Base-by-base conservation (phyloP, 2,888 invertebrate genomes). In the Dasypolia templi region DNA sequence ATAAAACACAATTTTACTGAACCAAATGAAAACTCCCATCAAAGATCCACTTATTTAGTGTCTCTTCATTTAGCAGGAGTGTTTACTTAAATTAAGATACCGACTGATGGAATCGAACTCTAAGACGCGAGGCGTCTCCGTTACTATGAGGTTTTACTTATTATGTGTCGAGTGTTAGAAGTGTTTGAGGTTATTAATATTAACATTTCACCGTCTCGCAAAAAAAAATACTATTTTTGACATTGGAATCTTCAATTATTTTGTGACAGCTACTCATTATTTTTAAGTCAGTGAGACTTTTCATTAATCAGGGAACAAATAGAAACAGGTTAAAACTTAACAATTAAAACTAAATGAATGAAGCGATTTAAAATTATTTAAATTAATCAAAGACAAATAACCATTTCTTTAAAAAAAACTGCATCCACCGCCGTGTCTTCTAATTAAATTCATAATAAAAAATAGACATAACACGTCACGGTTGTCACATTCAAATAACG, bases 71-170 rank as follows among this genome's bases (percentile, higher is more conserved):
- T 91, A 91, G 82, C 86, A 77, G 82, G 88, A 94, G 95, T 94
- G 94, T 94, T 95, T 95, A 92, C 93, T 92, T 93, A 93, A 95
- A 94, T 95, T 95, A 94, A 93, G 93, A 89, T 88, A 90, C 88
- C 81, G 87, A 87, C 83, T 88, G 89, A 90, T 90, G 84, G 86
- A 89, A 92, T 92, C 86, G 89, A 91, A 86, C 85, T 83, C 76
- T 35, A 35, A 77, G 72, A 9, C 22, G 3, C 42, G 61, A 78
- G 55, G 67, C 79, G 77, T 83, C 84, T 88, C 85, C 77, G 82
- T 87, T 84, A 81, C 77, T 80, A 82, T 83, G 76, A 83, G 82
- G 82, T 90, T 90, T 89, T 88, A 89, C 89, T 90, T 89, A 89
- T 84, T 79, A 82, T 74, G 77, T 70, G 75, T 84, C 72, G 44